Base-by-base conservation (phyloP, 2,888 invertebrate genomes). In the Habroteleia sp. region DNA sequence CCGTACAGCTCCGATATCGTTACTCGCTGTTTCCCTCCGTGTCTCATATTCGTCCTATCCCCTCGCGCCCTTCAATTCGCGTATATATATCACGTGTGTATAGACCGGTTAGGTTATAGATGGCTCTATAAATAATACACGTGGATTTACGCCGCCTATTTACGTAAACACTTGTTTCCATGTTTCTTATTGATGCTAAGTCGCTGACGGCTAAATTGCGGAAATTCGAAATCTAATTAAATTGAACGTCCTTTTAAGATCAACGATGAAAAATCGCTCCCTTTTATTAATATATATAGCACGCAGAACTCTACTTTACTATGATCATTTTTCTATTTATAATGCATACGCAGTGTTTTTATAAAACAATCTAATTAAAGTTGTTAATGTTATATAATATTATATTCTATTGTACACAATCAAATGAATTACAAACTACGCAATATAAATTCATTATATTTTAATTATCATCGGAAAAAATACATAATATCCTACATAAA, bases 1-100 rank as follows among this genome's bases (percentile, higher is more conserved):
- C 81, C 81, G 84, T 83, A 80, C 81, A 82, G 81, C 80, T 77
- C 81, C 83, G 82, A 84, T 84, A 83, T 81, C 83, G 84, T 84
- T 84, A 81, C 79, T 77, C 76, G 76, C 74, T 72, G 73, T 80
- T 75, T 75, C 68, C 69, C 44, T 60, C 46, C 71, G 63, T 42
- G 63, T 74, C 69, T 73, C 71, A 74, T 50, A 54, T 54, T 52
- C 60, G 74, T 56, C 58, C 16, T 69, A 60, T 63, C 60, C 72
- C 48, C 62, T 42, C 58, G 41, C 33, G 60, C 73, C 69, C 69
- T 69, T 65, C 68, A 71, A 71, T 75, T 75, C 75, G 71, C 66
- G 39, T 62, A 62, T 54, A 37, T 71, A 58, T 66, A 71, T 54
- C 66, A 71, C 60, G 66, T 62, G 48, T 54, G 48, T 54, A 48